These are phyloP conservation scores for Synaphobranchus kaupii DNA, from an alignment of 2,797 vertebrate genomes.

Conservation along the genomic window DNA sequence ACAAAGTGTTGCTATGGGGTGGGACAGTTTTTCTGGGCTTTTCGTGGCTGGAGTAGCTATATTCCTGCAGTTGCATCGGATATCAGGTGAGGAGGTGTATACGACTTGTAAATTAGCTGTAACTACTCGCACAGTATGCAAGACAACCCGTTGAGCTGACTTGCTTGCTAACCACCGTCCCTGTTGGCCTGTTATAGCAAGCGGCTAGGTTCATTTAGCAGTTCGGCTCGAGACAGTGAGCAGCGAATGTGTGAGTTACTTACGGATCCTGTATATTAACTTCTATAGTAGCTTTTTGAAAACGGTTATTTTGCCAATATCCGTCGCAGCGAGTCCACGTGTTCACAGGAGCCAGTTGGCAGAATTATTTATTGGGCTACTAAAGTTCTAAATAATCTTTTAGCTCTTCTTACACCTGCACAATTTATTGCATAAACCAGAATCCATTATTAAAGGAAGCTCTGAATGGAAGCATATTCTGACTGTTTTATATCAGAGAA, in stretches of 20 bases:
- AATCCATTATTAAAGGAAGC: not conserved
- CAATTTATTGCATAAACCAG: not conserved
- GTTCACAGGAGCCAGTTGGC: not conserved
- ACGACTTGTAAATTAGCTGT: not conserved
- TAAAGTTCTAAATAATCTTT: not conserved
- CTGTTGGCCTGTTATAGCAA: not conserved
- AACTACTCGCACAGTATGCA: not conserved
- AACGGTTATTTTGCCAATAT: not conserved
- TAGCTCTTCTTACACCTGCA: not conserved
- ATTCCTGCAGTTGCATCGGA: constrained; percentile 14
- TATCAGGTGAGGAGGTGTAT: constrained; percentile 23
- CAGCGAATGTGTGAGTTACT: not conserved
- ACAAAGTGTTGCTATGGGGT: not conserved
- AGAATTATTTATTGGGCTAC: not conserved
- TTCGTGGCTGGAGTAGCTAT: constrained; percentile 8
- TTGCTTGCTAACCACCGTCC: not conserved
- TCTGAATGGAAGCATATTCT: not conserved
- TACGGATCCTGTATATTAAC: not conserved
- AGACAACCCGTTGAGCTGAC: not conserved
- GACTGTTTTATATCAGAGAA: not conserved
- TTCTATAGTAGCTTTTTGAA: not conserved
- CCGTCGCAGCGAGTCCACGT: not conserved
- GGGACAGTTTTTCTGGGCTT: not conserved
- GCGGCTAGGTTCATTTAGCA: not conserved
- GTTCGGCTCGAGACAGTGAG: not conserved